Percentiles rank a stretch among this genome's conserved stretches.
Evolutionary conservation across 2,797 vertebrate species (phyloP).

Genomic region (Coendou prehensilis): DNA sequence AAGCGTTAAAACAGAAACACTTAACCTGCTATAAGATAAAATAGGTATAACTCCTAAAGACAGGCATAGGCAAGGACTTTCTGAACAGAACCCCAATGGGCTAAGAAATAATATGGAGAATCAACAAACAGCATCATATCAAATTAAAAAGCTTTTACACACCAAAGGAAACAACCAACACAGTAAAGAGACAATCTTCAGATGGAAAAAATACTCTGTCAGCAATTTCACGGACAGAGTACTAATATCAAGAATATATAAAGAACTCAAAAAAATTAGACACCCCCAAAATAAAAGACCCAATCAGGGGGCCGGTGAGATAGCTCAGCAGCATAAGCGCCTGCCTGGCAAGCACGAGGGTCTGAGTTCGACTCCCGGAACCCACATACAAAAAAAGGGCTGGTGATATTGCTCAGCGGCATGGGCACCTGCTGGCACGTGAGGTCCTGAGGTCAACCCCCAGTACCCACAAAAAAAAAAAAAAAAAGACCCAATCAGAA

Average conservation of each 20-base stretch:
- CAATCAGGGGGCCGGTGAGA: not conserved
- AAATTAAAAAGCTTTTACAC: too few species aligned
- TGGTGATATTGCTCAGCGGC: too few species aligned
- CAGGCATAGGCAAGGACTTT: not conserved
- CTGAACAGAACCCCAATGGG: not conserved
- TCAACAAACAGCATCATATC: not conserved
- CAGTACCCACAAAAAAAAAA: too few species aligned
- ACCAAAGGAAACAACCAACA: not conserved
- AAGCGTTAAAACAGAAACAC: too few species aligned
- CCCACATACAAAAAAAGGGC: too few species aligned
- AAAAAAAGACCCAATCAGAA: too few species aligned
- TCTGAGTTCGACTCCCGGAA: too few species aligned
- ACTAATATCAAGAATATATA: not conserved
- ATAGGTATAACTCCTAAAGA: not conserved
- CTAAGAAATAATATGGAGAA: not conserved
- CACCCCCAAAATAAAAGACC: not conserved
- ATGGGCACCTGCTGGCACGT: too few species aligned
- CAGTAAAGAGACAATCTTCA: not conserved
- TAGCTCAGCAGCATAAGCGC: too few species aligned
- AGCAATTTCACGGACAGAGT: not conserved
- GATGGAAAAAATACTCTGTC: not conserved
- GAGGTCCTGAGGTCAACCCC: too few species aligned
- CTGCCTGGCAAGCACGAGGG: too few species aligned
- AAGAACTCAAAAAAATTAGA: not conserved
- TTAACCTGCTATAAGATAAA: not conserved